Evolutionary conservation across 92 coral and sea anemone genomes (phyloP).

Genomic region (Umimayanthus kanabou): DNA sequence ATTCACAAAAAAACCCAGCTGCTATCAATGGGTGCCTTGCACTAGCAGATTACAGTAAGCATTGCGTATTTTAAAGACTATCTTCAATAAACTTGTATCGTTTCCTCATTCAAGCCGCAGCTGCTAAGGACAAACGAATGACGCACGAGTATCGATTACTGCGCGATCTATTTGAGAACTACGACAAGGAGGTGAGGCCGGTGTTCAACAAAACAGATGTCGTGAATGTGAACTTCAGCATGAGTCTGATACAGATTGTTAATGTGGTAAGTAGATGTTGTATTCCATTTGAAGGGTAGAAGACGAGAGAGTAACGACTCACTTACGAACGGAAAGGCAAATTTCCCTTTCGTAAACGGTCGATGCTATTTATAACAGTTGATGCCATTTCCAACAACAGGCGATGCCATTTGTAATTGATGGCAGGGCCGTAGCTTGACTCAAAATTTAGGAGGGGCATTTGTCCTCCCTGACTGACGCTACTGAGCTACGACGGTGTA

Average conservation of each 20-base stretch:
- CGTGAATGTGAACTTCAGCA: constrained; percentile 76
- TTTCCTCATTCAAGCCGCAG: not conserved
- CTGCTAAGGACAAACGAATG: constrained; percentile 13
- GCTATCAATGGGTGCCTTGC: too few species aligned
- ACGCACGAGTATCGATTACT: constrained; percentile 77
- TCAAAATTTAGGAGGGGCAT: too few species aligned
- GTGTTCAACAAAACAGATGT: constrained; percentile 65
- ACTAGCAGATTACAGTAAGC: too few species aligned
- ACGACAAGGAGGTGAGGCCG: constrained; percentile 86
- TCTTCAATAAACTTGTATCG: not conserved
- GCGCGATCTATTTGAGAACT: constrained; percentile 62
- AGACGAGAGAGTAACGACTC: not conserved
- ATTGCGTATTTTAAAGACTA: not conserved
- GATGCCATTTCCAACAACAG: too few species aligned
- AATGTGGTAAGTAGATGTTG: constrained; percentile 67
- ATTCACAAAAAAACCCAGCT: too few species aligned
- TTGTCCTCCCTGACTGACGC: too few species aligned
- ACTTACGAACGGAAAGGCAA: not conserved
- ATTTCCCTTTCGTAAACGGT: too few species aligned
- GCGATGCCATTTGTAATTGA: too few species aligned
- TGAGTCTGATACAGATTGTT: constrained; percentile 77
- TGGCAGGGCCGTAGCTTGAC: too few species aligned
- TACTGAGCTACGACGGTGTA: too few species aligned
- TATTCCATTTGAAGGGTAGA: not conserved
- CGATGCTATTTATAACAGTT: too few species aligned